phyloP scores from a whole-genome alignment of 2,113 vertebrate genomes.

The Nasalis larvatus region DNA sequence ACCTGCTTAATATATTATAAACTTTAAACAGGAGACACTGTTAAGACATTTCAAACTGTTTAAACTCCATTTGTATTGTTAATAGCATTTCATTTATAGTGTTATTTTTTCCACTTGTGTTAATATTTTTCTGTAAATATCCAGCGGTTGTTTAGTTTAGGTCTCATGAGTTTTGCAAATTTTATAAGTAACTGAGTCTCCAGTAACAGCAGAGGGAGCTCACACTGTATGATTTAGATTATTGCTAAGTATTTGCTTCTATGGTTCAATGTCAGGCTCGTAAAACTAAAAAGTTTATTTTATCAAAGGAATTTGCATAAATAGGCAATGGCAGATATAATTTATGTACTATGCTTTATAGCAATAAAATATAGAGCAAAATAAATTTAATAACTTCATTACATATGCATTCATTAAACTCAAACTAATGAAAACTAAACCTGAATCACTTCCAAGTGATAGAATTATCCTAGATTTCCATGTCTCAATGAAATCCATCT shows the following conservation, averaged over 20 bases:
- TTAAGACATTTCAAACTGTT: neutral
- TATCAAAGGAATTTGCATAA: neutral
- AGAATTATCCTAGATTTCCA: neutral
- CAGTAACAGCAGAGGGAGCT: conserved; percentile 71
- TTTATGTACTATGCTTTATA: neutral
- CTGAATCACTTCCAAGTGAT: neutral
- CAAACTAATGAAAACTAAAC: neutral
- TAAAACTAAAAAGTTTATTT: conserved; percentile 23
- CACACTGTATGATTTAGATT: conserved; percentile 32
- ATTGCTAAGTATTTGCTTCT: neutral
- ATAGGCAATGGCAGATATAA: neutral
- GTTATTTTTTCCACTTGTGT: neutral
- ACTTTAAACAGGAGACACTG: neutral
- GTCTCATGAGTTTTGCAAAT: neutral
- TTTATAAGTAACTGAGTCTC: neutral
- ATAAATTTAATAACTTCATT: neutral
- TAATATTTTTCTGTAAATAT: neutral
- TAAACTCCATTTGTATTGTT: neutral
- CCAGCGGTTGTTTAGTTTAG: neutral
- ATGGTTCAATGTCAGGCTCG: neutral
- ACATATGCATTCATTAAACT: neutral
- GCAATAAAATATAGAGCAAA: neutral
- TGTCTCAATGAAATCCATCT: neutral
- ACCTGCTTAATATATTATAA: neutral
- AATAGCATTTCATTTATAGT: neutral